Percentiles rank a stretch among this genome's conserved stretches.
Evolutionary conservation across 1,140 invertebrate species (phyloP).

Genomic region (Panulirus ornatus): DNA sequence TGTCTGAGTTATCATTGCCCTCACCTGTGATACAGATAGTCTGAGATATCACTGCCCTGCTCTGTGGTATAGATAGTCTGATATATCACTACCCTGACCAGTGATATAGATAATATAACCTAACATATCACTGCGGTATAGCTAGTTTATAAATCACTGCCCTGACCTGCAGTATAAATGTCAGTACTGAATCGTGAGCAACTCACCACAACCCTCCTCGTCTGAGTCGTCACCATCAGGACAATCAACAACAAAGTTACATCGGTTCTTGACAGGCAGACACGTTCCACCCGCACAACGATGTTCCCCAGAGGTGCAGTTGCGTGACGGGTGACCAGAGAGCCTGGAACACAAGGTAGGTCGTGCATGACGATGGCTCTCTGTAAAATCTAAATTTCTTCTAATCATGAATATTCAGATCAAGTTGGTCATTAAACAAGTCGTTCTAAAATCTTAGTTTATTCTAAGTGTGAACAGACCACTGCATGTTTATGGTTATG

Average conservation of each 20-base stretch:
- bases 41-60: no score
- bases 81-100: no score
- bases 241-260: constrained; percentile 47
- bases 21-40: no score
- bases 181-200: neutral
- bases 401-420: no score
- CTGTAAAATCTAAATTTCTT: no score
- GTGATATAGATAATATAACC: neutral
- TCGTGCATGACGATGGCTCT: no score
- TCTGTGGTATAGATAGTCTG: no score
- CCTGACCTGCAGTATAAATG: neutral
- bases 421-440: no score
- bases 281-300: constrained; percentile 32
- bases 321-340: neutral
- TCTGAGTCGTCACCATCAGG: constrained; percentile 51
- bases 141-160: neutral
- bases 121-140: neutral
- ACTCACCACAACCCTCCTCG: constrained; percentile 51
- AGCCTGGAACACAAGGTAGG: constrained; percentile 6
- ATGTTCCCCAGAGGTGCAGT: constrained; percentile 35
- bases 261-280: neutral
- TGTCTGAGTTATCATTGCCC: no score
- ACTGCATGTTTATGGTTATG: no score
- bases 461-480: no score
- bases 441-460: no score